Conservation (phyloP, 2,888 invertebrate genomes). For the Portevinia maculata region DNA sequence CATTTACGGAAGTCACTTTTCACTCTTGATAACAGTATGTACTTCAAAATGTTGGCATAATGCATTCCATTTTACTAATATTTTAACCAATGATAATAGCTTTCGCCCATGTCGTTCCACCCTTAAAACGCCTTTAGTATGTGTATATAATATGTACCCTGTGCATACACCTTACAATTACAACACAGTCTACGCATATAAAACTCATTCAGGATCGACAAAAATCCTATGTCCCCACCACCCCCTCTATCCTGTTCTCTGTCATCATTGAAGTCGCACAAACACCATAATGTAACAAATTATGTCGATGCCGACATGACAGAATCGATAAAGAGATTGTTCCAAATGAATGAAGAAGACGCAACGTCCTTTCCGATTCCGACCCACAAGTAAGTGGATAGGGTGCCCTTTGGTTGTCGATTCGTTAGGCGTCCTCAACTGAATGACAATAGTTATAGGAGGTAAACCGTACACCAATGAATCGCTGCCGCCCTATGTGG, state of each 20-base stretch:
- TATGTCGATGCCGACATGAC: constrained; percentile 17
- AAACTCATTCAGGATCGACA: constrained; percentile 3
- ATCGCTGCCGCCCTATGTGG: not conserved
- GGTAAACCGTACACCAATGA: not conserved
- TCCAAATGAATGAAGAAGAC: constrained; percentile 49
- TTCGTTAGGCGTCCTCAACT: constrained; percentile 43
- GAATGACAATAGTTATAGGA: constrained; percentile 9
- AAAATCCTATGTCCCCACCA: not conserved
- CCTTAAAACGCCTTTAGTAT: not conserved
- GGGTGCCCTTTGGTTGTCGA: constrained; percentile 20
- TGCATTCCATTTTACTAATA: constrained; percentile 26
- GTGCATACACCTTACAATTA: too few relatives aligned
- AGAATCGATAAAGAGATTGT: constrained; percentile 47
- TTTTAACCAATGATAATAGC: constrained; percentile 36
- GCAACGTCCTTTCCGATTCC: not conserved
- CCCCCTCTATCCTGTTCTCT: not conserved
- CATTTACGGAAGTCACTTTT: constrained; percentile 7
- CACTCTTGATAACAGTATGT: not conserved
- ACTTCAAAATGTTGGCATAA: constrained; percentile 7
- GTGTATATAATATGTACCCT: too few relatives aligned
- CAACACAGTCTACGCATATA: constrained; percentile 5
- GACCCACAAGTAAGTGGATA: not conserved
- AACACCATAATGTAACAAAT: constrained; percentile 29
- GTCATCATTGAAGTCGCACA: not conserved
- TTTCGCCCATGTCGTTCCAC: constrained; percentile 19